Percentiles rank a stretch among this genome's conserved stretches.
These are phyloP conservation scores for Pelodiscus sinensis DNA, from an alignment of 2,113 vertebrate genomes.

Conservation along the genomic window DNA sequence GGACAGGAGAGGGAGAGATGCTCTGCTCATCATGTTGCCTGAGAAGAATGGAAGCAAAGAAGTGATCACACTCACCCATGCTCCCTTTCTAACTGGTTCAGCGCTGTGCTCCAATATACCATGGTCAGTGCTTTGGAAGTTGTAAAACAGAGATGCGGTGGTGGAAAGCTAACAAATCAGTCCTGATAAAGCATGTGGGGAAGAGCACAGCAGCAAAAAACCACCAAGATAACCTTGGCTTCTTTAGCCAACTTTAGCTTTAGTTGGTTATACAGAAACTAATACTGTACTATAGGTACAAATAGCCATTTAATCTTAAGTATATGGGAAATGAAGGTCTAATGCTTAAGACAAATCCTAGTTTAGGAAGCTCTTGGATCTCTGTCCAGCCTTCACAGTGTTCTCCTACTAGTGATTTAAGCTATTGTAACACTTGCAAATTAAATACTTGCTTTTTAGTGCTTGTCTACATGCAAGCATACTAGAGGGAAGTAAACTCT, in stretches of 20 bases:
- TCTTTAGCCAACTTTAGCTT: background rate
- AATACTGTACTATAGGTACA: background rate
- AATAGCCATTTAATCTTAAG: background rate
- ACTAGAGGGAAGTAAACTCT: background rate
- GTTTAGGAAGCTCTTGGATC: background rate
- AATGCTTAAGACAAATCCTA: background rate
- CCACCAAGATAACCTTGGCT: background rate
- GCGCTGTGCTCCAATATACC: background rate
- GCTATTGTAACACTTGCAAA: background rate
- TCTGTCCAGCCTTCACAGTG: background rate
- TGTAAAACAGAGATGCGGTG: background rate
- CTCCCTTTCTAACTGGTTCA: background rate
- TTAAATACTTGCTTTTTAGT: background rate
- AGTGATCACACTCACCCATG: background rate
- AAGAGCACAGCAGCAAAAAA: background rate
- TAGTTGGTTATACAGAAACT: too few species aligned
- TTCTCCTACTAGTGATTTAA: background rate
- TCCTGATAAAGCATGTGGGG: background rate
- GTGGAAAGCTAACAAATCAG: background rate
- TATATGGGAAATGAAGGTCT: background rate
- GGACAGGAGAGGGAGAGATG: background rate
- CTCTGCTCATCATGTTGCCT: background rate
- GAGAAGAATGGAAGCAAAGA: background rate
- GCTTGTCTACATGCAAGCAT: background rate
- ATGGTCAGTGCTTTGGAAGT: background rate